phyloP scores from a whole-genome alignment of 2,888 invertebrate species.

The Piscicola geometra region DNA sequence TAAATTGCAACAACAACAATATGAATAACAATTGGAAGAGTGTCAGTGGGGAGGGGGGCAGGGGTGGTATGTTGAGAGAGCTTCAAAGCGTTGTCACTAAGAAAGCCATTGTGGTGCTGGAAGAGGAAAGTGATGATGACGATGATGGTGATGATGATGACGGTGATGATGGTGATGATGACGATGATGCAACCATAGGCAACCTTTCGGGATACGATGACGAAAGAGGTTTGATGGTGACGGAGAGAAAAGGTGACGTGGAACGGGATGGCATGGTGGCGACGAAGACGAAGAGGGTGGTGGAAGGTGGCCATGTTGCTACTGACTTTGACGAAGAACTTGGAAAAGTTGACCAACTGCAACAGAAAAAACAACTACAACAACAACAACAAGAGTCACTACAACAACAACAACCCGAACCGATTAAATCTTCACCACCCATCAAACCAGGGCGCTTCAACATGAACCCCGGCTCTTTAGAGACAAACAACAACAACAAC shows the following conservation, averaged over 20 bases:
- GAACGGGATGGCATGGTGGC: background rate
- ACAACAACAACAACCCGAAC: background rate
- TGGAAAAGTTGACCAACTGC: background rate
- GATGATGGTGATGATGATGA: background rate
- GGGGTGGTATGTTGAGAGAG: background rate
- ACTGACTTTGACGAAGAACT: background rate
- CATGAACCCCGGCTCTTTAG: slow-evolving; percentile 5
- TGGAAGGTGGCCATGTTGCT: background rate
- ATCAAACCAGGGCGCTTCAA: slow-evolving; percentile 12
- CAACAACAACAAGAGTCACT: background rate
- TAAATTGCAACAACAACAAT: too few species aligned
- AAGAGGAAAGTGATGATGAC: background rate
- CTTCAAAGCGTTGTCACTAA: background rate
- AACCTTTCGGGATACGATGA: background rate
- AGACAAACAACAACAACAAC: background rate
- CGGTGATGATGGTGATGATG: background rate
- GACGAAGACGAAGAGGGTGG: background rate
- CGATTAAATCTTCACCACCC: background rate
- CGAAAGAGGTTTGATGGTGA: background rate
- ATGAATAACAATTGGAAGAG: background rate
- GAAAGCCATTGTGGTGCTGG: background rate
- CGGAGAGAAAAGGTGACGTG: background rate
- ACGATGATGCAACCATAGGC: background rate
- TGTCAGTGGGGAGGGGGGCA: background rate
- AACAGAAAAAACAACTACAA: background rate